These are phyloP conservation scores for Acleris cristana DNA, from an alignment of 2,888 invertebrate species.

Conservation along the genomic window DNA sequence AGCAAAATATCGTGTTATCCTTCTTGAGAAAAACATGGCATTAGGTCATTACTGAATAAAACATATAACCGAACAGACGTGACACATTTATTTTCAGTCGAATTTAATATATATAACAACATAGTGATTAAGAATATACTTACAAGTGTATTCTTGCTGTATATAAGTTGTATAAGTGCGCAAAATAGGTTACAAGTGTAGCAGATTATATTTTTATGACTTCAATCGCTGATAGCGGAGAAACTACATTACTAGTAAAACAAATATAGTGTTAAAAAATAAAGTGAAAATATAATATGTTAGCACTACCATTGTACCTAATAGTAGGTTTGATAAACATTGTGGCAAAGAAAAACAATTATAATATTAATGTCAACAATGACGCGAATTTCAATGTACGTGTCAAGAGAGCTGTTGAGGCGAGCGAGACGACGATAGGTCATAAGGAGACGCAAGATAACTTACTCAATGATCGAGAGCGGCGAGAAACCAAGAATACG, in stretches of 20 bases:
- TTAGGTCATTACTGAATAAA: no score
- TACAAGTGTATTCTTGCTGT: no score
- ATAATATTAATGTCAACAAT: constrained; percentile 46
- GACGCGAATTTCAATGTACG: constrained; percentile 40
- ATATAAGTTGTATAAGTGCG: no score
- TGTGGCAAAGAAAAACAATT: constrained; percentile 48
- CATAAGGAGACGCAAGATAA: constrained; percentile 1
- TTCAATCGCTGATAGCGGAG: neutral
- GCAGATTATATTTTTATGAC: constrained; percentile 9
- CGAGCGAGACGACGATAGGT: neutral
- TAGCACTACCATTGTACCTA: constrained; percentile 37
- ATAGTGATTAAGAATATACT: no score
- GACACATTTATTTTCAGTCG: no score
- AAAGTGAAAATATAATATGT: constrained; percentile 29
- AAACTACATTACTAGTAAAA: neutral
- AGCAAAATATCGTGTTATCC: no score
- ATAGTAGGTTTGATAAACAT: constrained; percentile 46
- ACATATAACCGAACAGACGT: no score
- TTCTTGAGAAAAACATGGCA: no score
- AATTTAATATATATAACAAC: no score
- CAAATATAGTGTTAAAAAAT: neutral
- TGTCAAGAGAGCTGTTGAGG: constrained; percentile 45
- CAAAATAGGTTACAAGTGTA: constrained; percentile 17
- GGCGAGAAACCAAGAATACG: neutral
- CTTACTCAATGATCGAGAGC: neutral